Evolutionary conservation across 2,888 invertebrate species (phyloP), one percentile per base, ranked within the genome.

Genomic region (Morpho helenor): DNA sequence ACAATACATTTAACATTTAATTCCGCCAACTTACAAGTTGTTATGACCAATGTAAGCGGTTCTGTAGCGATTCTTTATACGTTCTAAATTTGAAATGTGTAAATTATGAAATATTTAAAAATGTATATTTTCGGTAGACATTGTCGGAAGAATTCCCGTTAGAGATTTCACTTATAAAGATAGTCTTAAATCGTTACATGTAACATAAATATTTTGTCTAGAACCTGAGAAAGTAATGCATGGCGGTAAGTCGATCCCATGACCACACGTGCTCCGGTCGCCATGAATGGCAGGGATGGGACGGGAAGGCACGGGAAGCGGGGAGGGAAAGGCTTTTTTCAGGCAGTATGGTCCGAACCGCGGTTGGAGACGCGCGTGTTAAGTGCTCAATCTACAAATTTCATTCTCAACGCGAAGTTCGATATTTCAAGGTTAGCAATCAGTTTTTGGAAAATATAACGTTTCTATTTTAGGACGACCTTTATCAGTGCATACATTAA

Each of bases 291-390:
- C 69, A 75, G 79, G 79, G 79, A 76, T 75, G 79, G 78, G 75
- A 68, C 65, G 67, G 75, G 77, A 72, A 69, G 70, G 66, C 63
- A 61, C 55, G 60, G 62, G 62, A 58, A 59, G 70, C 70, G 73
- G 72, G 72, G 71, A 66, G 68, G 66, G 66, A 62, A 76, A 88
- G 88, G 86, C 88, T 88, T 90, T 89, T 89, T 90, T 88, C 89
- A 89, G 89, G 87, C 89, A 90, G 90, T 89, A 72, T 73, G 66
- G 69, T 66, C 71, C 72, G 73, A 76, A 69, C 72, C 84, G 81
- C 83, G 76, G 72, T 68, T 69, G 75, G 69, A 65, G 74, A 65
- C 76, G 82, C 77, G 77, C 79, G 87, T 78, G 67, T 66, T 61
- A 56, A 64, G 66, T 65, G 66, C 49, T 70, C 47, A 57, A 49